Percentiles rank a stretch among this genome's conserved stretches.
Conservation (phyloP, 2,888 invertebrate species). For the Diploptera punctata region DNA sequence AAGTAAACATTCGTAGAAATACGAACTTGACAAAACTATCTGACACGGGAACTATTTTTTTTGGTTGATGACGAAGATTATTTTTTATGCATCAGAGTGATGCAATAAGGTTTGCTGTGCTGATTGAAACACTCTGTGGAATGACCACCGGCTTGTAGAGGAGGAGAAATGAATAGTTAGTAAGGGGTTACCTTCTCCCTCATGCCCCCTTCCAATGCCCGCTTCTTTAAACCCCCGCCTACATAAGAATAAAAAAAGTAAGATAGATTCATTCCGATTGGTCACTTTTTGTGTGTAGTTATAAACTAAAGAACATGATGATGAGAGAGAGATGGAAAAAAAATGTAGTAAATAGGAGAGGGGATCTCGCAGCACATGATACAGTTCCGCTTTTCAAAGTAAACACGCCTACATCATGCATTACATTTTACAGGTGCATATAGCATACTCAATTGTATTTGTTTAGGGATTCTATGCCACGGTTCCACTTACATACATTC, state of each 20-base stretch:
- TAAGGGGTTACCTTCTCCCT: neutral
- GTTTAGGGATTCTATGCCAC: too few species aligned
- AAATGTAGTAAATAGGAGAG: neutral
- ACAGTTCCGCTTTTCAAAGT: neutral
- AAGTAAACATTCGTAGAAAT: neutral
- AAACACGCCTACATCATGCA: neutral
- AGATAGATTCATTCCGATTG: constrained; percentile 6
- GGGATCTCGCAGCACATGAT: neutral
- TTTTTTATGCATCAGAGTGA: neutral
- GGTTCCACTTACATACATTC: too few species aligned
- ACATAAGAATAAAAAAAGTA: constrained; percentile 4
- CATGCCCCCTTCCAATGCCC: neutral
- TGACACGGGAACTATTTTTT: neutral
- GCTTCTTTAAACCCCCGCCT: neutral
- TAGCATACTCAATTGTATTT: too few species aligned
- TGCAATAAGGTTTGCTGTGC: neutral
- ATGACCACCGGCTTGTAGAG: constrained; percentile 6
- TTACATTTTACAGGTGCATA: too few species aligned
- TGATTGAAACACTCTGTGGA: constrained; percentile 10
- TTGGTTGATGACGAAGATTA: neutral
- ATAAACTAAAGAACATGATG: too few species aligned
- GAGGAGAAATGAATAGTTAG: constrained; percentile 8
- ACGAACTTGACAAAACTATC: neutral
- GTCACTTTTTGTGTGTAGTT: constrained; percentile 14
- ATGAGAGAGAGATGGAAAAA: neutral